A percentile compares a stretch with the other conserved stretches of the same genome.
Evolutionary conservation across 2,888 invertebrate genomes (phyloP).

Genomic region (Cremastinae sp.): DNA sequence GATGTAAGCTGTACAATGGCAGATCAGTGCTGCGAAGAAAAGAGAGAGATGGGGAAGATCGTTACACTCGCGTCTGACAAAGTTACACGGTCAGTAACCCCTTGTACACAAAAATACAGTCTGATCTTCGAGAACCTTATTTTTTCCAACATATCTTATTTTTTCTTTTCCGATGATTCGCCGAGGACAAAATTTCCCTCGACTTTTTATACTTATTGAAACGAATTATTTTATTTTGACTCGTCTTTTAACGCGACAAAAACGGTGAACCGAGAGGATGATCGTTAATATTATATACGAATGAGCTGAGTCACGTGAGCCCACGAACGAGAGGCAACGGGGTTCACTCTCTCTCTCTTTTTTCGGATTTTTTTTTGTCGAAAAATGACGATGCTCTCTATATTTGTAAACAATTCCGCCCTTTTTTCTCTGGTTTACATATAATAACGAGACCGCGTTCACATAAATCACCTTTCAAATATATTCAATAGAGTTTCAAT

Average conservation of each 20-base stretch:
- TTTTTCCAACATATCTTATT: constrained; percentile 58
- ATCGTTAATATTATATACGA: constrained; percentile 31
- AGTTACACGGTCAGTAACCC: constrained; percentile 60
- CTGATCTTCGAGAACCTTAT: constrained; percentile 54
- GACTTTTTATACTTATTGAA: no score
- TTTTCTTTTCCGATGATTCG: no score
- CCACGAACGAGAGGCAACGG: constrained; percentile 25
- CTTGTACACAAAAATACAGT: constrained; percentile 32
- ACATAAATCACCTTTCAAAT: no score
- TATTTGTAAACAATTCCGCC: constrained; percentile 33
- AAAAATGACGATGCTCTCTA: constrained; percentile 9
- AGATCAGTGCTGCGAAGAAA: constrained; percentile 20
- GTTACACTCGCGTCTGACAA: constrained; percentile 51
- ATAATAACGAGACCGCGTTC: background rate
- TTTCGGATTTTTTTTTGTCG: background rate
- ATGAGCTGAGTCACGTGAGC: constrained; percentile 52
- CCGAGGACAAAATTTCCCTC: no score
- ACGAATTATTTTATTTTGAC: no score
- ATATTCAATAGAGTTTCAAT: no score
- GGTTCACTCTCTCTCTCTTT: constrained; percentile 6
- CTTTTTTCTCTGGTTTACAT: constrained; percentile 3
- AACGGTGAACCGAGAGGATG: constrained; percentile 21
- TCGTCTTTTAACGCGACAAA: no score
- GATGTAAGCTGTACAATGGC: constrained; percentile 27
- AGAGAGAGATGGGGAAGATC: constrained; percentile 38